Evolutionary conservation across 2,113 vertebrate genomes (phyloP), one percentile per base, ranked within the genome.

Genomic region (Leucopsar rothschildi): DNA sequence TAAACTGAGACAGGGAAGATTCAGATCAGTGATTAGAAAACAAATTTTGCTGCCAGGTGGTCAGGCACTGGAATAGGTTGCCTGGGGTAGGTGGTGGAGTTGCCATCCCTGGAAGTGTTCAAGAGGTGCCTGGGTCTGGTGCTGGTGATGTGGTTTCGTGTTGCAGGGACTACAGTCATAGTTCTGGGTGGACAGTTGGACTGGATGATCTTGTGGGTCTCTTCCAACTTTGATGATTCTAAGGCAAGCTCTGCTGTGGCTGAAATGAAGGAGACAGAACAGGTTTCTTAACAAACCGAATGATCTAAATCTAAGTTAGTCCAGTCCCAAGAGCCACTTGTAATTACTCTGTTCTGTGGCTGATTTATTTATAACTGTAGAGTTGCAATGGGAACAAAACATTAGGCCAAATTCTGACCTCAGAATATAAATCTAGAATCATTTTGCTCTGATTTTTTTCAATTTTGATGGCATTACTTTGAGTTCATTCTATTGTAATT

Each of bases 321-420:
- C 22, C 4, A 6, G 50, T 92, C 28, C 27, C 90, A 87, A 53
- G 56, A 69, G 86, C 37, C 55, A n/a, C 19, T 84, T 6, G 1
- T 64, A 78, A 82, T 76, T 25, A 65, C 37, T 71, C 16, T 31
- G 6, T 66, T 94, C 73, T 29, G 9, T 45, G 21, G 28, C n/a
- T 75, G 70, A n/a, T 77, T 93, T 95, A 75, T 76, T 90, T 93
- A 56, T 94, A 83, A 50, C 45, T 55, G 33, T 63, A 89, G 72
- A 87, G 40, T 72, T 95, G 73, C 72, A 92, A 44, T 63, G 60
- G 71, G 91, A 94, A 90, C 70, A 95, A 93, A 97, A 88, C 78
- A 72, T 53, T 90, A 77, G 66, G 64, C 22, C 35, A 61, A 71
- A 88, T 78, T 83, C 39, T 90, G 81, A 70, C 81, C 57, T 93